A percentile compares a stretch with the other conserved stretches of the same genome.
Conservation (phyloP, 2,888 invertebrate genomes). For the Stratiomys singularior region DNA sequence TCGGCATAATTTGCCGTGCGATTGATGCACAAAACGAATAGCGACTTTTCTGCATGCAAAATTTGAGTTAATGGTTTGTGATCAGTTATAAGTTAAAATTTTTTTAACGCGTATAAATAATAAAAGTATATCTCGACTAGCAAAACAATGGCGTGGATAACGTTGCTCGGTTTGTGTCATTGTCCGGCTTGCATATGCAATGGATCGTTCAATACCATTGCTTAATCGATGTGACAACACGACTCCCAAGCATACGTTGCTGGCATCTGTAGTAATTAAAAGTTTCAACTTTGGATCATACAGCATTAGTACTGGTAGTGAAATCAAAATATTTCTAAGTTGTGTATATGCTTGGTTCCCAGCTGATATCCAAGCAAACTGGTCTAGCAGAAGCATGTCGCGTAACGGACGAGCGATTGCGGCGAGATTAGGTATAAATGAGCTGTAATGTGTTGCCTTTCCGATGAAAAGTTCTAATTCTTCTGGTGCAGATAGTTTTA, state of each 20-base stretch:
- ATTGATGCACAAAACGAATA: slow-evolving; percentile 44
- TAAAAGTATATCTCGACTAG: slow-evolving; percentile 47
- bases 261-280: slow-evolving; percentile 50
- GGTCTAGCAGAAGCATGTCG: not conserved
- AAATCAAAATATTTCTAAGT: slow-evolving; percentile 31
- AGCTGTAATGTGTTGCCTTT: slow-evolving; percentile 27
- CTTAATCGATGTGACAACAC: slow-evolving; percentile 46
- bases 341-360: not conserved
- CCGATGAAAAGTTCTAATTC: slow-evolving; percentile 28
- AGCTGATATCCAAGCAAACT: not conserved
- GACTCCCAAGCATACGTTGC: slow-evolving; percentile 46
- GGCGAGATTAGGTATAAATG: slow-evolving; percentile 6
- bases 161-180: slow-evolving; percentile 29
- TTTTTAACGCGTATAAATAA: slow-evolving; percentile 46
- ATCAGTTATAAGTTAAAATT: slow-evolving; percentile 35
- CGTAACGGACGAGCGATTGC: slow-evolving; percentile 19
- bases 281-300: slow-evolving; percentile 49
- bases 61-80: slow-evolving; percentile 43
- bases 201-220: slow-evolving; percentile 46
- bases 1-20: slow-evolving; percentile 17
- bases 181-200: slow-evolving; percentile 43
- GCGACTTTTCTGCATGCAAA: slow-evolving; percentile 27
- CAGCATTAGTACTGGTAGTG: slow-evolving; percentile 47
- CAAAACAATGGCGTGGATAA: slow-evolving; percentile 48
- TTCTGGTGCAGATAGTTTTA: slow-evolving; percentile 32